Percentiles rank a stretch among this genome's conserved stretches.
phyloP scores from a whole-genome alignment of 2,797 vertebrate species.

The Sparidentex hasta region DNA sequence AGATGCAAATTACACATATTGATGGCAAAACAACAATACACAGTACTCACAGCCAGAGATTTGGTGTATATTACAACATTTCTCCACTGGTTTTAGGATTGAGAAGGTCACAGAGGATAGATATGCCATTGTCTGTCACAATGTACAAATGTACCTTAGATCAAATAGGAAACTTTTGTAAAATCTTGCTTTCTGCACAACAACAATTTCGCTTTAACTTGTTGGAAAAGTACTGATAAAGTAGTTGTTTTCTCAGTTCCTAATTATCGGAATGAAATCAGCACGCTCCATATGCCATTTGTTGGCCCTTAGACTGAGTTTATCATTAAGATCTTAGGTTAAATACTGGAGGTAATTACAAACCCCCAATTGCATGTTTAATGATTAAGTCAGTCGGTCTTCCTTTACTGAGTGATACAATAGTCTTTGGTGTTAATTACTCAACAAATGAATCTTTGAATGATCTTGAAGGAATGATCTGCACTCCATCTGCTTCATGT shows the following conservation, averaged over 20 bases:
- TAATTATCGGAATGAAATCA: constrained; percentile 43
- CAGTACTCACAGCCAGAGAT: constrained; percentile 7
- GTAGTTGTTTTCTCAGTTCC: constrained; percentile 30
- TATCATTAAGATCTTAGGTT: constrained; percentile 33
- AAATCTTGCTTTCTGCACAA: background rate
- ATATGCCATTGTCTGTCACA: constrained; percentile 6
- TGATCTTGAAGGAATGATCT: background rate
- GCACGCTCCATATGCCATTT: constrained; percentile 31
- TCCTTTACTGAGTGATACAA: constrained; percentile 16
- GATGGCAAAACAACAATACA: background rate
- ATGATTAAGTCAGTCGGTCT: constrained; percentile 34
- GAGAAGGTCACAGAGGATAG: constrained; percentile 21
- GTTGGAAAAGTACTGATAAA: background rate
- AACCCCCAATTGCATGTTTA: constrained; percentile 38
- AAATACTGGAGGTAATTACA: constrained; percentile 54
- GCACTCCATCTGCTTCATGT: background rate
- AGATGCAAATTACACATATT: background rate
- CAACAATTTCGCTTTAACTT: background rate
- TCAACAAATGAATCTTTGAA: constrained; percentile 13
- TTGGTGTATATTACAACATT: constrained; percentile 11
- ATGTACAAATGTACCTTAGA: constrained; percentile 25
- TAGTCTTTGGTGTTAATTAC: constrained; percentile 10
- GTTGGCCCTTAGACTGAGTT: constrained; percentile 18
- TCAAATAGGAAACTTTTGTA: constrained; percentile 5
- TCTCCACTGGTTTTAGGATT: background rate